Conservation (phyloP, 2,113 vertebrate species). For the Zapus hudsonius region DNA sequence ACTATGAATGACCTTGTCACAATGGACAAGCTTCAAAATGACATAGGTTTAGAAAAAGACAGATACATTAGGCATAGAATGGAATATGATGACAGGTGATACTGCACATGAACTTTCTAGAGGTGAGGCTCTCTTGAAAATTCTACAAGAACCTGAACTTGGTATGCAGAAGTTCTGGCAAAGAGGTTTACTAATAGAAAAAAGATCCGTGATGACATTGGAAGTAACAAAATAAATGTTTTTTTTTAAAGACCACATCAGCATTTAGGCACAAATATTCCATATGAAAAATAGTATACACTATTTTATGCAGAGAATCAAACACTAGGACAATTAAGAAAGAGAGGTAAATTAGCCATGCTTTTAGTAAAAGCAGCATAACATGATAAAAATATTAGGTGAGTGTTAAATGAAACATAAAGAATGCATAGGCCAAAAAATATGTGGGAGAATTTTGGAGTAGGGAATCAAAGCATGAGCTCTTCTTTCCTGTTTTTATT, state of each 20-base stretch:
- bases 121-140: background rate
- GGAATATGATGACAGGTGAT: background rate
- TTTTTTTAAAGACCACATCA: background rate
- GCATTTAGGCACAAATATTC: background rate
- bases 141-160: background rate
- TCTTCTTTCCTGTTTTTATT: too few species aligned
- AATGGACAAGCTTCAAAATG: background rate
- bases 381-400: too few species aligned
- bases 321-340: background rate
- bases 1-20: background rate
- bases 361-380: too few species aligned
- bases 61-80: background rate
- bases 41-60: background rate
- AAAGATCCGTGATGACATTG: background rate
- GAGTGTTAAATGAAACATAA: background rate
- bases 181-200: background rate
- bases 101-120: background rate
- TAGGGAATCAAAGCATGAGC: background rate
- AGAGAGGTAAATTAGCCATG: background rate
- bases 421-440: background rate
- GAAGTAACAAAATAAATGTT: background rate
- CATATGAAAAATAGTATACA: background rate
- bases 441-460: background rate
- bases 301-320: background rate
- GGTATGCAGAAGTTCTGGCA: background rate